Percentiles rank a stretch among this genome's conserved stretches.
Conservation (phyloP, 2,113 vertebrate genomes). For the human (Homo sapiens) region GRCh38 chr9:70017501-70018000, state of each 20-base stretch:
- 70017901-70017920: not conserved
- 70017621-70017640: not conserved
- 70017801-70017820: not conserved
- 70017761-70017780: not conserved
- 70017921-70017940: not conserved
- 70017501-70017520: not conserved
- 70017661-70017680: not conserved
- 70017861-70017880: no score
- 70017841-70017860: no score
- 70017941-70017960: not conserved
- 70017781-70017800: not conserved
- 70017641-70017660: not conserved
- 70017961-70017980: not conserved
- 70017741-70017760: not conserved
- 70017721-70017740: not conserved
- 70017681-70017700: not conserved
- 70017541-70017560: no score
- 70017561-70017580: no score
- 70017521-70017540: not conserved
- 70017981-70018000: not conserved
- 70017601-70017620: no score
- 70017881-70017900: not conserved
- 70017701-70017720: not conserved
- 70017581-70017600: no score
- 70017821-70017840: fast-evolving